Evolutionary conservation across 2,797 vertebrate genomes (phyloP).

Genomic region (Sphenopsis melanotis): DNA sequence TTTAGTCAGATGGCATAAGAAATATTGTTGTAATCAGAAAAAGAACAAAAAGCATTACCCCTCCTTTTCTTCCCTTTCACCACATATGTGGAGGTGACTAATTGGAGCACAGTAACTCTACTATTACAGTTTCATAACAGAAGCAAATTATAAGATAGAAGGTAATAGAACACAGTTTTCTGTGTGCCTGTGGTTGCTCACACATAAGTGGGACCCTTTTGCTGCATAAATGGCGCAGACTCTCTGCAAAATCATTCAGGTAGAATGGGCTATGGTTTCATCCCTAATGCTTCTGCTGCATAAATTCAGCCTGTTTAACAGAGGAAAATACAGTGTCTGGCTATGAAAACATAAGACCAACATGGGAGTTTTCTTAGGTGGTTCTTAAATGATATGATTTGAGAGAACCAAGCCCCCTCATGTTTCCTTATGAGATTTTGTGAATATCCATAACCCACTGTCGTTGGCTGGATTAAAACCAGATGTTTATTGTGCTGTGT

Average conservation of each 20-base stretch:
- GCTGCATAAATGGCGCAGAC: accelerated
- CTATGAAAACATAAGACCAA: background rate
- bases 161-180: background rate
- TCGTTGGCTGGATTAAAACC: background rate
- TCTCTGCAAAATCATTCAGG: background rate
- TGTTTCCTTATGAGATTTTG: background rate
- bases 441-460: background rate
- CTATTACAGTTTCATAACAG: background rate
- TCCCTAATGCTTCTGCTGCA: background rate
- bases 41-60: background rate
- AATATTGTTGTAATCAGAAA: background rate
- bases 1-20: background rate
- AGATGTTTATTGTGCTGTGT: background rate
- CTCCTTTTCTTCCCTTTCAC: background rate
- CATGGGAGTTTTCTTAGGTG: background rate
- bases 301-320: background rate
- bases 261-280: background rate
- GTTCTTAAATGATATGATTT: background rate
- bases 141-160: background rate
- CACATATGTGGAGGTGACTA: background rate
- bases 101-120: background rate
- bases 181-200: background rate
- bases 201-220: background rate
- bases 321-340: background rate
- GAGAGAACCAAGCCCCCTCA: background rate